Evolutionary conservation across 2,797 vertebrate species (phyloP).

Genomic region (Sebastes goodei): DNA sequence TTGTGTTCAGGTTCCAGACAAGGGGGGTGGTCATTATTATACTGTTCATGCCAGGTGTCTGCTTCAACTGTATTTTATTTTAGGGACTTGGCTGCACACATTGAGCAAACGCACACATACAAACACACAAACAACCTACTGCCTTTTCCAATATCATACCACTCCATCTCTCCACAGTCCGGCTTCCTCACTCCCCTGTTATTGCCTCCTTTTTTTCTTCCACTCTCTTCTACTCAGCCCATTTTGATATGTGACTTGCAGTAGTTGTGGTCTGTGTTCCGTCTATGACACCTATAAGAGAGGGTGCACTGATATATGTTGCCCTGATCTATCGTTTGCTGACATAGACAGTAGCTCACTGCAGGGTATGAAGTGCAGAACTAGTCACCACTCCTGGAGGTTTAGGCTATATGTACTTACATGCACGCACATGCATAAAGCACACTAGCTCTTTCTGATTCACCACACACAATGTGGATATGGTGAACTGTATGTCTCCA

Average conservation of each 20-base stretch:
- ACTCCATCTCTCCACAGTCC: constrained; percentile 11
- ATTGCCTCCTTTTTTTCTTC: background rate
- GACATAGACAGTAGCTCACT: background rate
- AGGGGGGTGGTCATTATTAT: constrained; percentile 32
- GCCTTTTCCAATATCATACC: constrained; percentile 8
- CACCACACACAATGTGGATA: background rate
- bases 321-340: background rate
- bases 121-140: constrained; percentile 5
- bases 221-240: background rate
- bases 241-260: background rate
- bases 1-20: constrained; percentile 58
- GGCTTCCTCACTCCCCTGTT: background rate
- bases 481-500: background rate
- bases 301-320: background rate
- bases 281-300: background rate
- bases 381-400: background rate
- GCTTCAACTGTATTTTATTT: constrained; percentile 56
- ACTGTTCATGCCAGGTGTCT: constrained; percentile 63
- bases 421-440: background rate
- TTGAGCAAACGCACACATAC: constrained; percentile 8
- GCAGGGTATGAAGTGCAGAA: background rate
- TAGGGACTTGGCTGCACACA: constrained; percentile 19
- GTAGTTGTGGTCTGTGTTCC: background rate
- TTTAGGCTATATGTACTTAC: background rate
- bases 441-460: background rate